Percentiles rank a stretch among this genome's conserved stretches.
phyloP scores from a whole-genome alignment of 2,113 vertebrate species.

The Scatophagus argus region DNA sequence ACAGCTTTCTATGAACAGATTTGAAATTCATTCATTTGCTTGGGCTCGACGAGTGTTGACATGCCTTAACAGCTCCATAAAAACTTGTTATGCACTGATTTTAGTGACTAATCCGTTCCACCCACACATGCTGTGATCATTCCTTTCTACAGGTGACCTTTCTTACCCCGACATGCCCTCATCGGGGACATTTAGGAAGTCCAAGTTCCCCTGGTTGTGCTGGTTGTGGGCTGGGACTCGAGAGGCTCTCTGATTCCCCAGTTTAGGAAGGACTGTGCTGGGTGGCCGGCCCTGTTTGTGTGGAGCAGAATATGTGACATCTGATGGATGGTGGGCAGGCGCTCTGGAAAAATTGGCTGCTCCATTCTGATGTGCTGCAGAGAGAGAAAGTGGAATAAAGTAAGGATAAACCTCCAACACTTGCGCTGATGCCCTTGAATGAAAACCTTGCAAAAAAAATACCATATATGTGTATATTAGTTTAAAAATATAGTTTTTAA shows the following conservation, averaged over 20 bases:
- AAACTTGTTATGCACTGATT: neutral
- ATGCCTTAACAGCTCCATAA: slow-evolving; percentile 1
- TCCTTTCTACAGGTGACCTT: neutral
- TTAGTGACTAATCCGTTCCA: slow-evolving; percentile 28
- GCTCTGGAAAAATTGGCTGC: slow-evolving; percentile 78
- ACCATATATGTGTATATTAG: neutral
- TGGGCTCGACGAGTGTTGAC: neutral
- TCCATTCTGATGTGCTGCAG: slow-evolving; percentile 87
- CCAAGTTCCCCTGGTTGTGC: slow-evolving; percentile 83
- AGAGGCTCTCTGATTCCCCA: slow-evolving; percentile 68
- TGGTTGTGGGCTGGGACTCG: slow-evolving; percentile 72
- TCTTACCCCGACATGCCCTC: slow-evolving; percentile 94
- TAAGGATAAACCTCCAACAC: neutral
- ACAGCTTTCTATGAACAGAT: slow-evolving; percentile 28
- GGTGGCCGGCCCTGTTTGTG: slow-evolving; percentile 81
- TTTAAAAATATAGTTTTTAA: neutral
- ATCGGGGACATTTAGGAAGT: slow-evolving; percentile 96
- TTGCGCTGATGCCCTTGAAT: neutral
- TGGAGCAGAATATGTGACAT: slow-evolving; percentile 75
- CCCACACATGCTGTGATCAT: neutral
- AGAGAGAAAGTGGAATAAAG: slow-evolving; percentile 12
- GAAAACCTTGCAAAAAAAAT: neutral
- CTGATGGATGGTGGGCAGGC: slow-evolving; percentile 30
- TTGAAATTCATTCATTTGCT: neutral
- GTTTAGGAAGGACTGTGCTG: slow-evolving; percentile 67